These are phyloP conservation scores for Boleophthalmus pectinirostris DNA, from an alignment of 2,113 vertebrate genomes.

Conservation along the genomic window DNA sequence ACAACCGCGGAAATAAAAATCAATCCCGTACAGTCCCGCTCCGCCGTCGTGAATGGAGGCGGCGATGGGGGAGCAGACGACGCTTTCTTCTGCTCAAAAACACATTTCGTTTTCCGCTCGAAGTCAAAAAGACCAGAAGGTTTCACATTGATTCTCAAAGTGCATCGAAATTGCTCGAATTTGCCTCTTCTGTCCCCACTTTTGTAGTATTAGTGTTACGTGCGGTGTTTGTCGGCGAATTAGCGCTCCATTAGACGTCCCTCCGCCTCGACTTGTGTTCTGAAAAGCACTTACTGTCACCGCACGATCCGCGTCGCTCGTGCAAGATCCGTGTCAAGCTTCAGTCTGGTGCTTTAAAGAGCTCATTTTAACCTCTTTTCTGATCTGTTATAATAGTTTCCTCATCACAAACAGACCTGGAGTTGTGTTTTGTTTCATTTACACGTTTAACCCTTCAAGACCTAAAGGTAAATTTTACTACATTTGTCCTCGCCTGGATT, in stretches of 20 bases:
- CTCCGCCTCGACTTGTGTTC: background rate
- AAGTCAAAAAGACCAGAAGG: background rate
- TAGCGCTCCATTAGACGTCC: background rate
- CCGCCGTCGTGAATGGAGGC: slow-evolving; percentile 2
- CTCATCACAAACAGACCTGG: no score
- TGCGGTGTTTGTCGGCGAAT: background rate
- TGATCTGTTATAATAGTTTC: no score
- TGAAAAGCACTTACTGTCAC: background rate
- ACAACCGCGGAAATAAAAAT: slow-evolving; percentile 3
- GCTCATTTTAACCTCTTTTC: no score
- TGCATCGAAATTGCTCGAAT: background rate
- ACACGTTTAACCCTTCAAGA: no score
- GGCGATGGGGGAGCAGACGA: background rate
- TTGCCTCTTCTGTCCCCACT: background rate
- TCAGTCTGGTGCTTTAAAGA: no score
- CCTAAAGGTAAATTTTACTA: no score
- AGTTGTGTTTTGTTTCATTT: no score
- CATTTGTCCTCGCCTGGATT: no score
- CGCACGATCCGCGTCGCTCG: background rate
- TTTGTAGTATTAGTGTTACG: background rate
- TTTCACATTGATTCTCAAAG: background rate
- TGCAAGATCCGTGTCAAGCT: background rate
- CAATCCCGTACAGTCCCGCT: slow-evolving; percentile 3
- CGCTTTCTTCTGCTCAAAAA: background rate
- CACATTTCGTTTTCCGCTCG: background rate